These are phyloP conservation scores for Tenthredo mesomela DNA, from an alignment of 2,888 invertebrate genomes.

Conservation along the genomic window DNA sequence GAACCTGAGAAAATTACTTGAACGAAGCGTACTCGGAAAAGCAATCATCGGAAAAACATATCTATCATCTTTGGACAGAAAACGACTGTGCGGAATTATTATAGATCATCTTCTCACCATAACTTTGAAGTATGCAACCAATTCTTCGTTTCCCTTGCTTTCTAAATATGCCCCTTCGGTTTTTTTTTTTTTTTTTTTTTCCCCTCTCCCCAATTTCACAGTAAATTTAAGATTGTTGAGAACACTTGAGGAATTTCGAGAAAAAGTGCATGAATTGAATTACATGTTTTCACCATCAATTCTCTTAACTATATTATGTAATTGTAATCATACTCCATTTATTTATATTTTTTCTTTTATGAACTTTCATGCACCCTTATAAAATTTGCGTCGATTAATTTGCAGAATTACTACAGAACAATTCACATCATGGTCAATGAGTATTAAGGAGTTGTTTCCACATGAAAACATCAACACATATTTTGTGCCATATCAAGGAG, in stretches of 20 bases:
- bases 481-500: conserved; percentile 15
- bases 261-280: background rate
- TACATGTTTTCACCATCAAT: background rate
- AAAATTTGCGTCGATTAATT: background rate
- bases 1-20: background rate
- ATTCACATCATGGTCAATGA: background rate
- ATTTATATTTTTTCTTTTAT: background rate
- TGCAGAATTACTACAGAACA: conserved; percentile 22
- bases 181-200: no score
- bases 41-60: background rate
- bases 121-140: conserved; percentile 1
- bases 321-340: background rate
- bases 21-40: background rate
- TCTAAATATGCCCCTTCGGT: background rate
- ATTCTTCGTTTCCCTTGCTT: background rate
- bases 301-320: background rate
- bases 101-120: conserved; percentile 11
- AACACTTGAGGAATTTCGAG: background rate
- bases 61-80: conserved; percentile 18
- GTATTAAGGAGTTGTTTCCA: background rate
- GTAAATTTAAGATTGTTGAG: background rate
- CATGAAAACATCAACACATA: background rate
- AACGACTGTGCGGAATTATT: conserved; percentile 1
- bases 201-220: background rate
- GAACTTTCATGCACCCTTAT: background rate